Evolutionary conservation across 2,113 vertebrate genomes (phyloP).

Genomic region (Amphiprion percula): DNA sequence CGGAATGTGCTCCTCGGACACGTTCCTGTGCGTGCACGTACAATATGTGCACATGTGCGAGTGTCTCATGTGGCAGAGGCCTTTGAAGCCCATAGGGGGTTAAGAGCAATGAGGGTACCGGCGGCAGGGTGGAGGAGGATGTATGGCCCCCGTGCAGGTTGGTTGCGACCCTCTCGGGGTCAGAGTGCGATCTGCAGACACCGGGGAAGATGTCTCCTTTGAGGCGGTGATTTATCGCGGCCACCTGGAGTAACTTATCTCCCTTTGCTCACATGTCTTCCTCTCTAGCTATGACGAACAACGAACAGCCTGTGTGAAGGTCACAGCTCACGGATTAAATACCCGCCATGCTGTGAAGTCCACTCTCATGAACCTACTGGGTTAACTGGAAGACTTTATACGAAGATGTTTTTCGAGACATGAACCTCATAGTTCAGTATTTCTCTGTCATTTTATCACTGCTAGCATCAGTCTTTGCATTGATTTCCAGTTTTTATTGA

Average conservation of each 20-base stretch:
- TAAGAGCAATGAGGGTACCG: slow-evolving; percentile 62
- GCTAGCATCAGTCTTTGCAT: slow-evolving; percentile 12
- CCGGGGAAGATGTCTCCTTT: slow-evolving; percentile 73
- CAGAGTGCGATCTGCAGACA: slow-evolving; percentile 67
- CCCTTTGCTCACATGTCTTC: slow-evolving; percentile 43
- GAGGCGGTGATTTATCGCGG: slow-evolving; percentile 76
- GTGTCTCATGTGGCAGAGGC: slow-evolving; percentile 53
- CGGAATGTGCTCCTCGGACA: slow-evolving; percentile 53
- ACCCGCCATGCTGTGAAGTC: slow-evolving; percentile 16
- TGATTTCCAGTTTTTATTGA: slow-evolving; percentile 21
- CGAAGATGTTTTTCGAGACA: not conserved
- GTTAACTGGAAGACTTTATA: slow-evolving; percentile 38
- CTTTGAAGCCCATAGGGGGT: slow-evolving; percentile 80
- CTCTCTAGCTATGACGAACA: slow-evolving; percentile 23
- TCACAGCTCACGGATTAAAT: slow-evolving; percentile 45
- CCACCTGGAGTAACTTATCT: slow-evolving; percentile 80
- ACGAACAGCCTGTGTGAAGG: slow-evolving; percentile 31
- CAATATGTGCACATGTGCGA: slow-evolving; percentile 41
- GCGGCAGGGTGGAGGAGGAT: slow-evolving; percentile 68
- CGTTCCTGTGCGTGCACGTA: slow-evolving; percentile 8
- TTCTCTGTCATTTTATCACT: not conserved
- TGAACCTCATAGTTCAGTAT: slow-evolving; percentile 14
- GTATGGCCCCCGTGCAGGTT: slow-evolving; percentile 68
- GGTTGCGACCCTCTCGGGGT: slow-evolving; percentile 69
- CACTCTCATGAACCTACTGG: slow-evolving; percentile 15